Base-by-base conservation (phyloP, 1,140 invertebrate genomes). In the Hycleus phaleratus region DNA sequence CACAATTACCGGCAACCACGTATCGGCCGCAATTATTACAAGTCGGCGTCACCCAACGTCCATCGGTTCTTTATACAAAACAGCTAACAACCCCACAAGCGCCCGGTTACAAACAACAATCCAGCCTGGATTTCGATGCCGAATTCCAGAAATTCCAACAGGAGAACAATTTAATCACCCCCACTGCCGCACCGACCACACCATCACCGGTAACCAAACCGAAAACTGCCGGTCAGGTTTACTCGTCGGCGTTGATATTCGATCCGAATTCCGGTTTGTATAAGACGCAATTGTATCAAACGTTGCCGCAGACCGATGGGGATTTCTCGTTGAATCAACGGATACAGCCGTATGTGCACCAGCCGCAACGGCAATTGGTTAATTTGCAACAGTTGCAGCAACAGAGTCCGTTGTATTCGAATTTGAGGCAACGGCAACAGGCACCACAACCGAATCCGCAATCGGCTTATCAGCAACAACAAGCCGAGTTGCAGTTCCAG, bases 241-340 rank as follows among this genome's bases (percentile, higher is more conserved):
- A 90, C 72, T 83, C 85, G 47, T 87, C 87, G 12, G 85, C 90
- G 66, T 73, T 90, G 5, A 80, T 90, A 0, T 90, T 81, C 73
- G 87, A 91, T 73, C 87, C 86, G 40, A 68, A 79, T n/a, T 84
- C 82, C 60, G 87, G 87, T 56, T 83, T 87, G 68, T 90, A 90
- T 78, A 86, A 89, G 66, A 88, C 87, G 9, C 84, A 88, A 58
- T 75, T 89, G 26, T 89, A 84, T 75, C 88, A 90, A 73, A 80
- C 80, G 32, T 73, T 90, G 46, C 87, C 88, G 10, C 85, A 88
- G 70, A 83, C 81, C 24, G 78, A 82, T 56, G 85, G 85, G 56
- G 84, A 86, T 58, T 79, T 86, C 63, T 81, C 80, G 55, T 71
- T 89, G 50, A 87, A 82, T 73, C 85, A 87, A 63, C 81, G 84